Conservation (phyloP, 2,113 vertebrate species). For the Coregonus clupeaformis region DNA sequence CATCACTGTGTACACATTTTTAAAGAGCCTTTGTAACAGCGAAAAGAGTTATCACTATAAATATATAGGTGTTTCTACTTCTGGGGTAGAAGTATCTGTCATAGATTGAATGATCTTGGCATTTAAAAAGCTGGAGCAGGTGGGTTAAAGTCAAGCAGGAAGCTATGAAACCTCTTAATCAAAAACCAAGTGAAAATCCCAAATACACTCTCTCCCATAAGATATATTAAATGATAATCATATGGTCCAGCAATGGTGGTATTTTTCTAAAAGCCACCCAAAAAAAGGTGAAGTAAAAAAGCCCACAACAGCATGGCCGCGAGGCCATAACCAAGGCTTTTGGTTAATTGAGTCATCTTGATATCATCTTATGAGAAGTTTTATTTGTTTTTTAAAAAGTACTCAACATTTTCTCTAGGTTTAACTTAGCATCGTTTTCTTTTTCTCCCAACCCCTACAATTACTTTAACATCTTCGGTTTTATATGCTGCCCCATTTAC, state of each 20-base stretch:
- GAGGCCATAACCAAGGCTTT: constrained; percentile 32
- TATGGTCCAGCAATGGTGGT: constrained; percentile 37
- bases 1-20: constrained; percentile 2
- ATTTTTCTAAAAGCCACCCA: constrained; percentile 45
- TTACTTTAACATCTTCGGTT: constrained; percentile 47
- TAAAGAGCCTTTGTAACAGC: not conserved
- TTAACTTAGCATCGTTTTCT: constrained; percentile 29
- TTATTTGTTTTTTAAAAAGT: constrained; percentile 37
- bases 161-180: constrained; percentile 31
- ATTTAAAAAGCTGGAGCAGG: constrained; percentile 17
- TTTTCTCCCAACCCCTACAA: constrained; percentile 22
- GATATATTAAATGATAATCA: constrained; percentile 59
- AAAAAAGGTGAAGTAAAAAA: constrained; percentile 34
- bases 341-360: constrained; percentile 53
- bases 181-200: constrained; percentile 33
- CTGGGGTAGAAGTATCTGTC: too few species aligned
- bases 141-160: constrained; percentile 43
- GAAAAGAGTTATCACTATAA: not conserved
- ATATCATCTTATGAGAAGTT: constrained; percentile 47
- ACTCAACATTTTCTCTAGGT: constrained; percentile 22
- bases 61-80: not conserved
- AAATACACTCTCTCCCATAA: constrained; percentile 41
- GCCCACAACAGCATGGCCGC: constrained; percentile 34
- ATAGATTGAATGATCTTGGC: not conserved
- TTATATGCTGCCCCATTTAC: constrained; percentile 51